phyloP scores from a whole-genome alignment of 2,888 invertebrate species.

The Amblyteles armatorius region DNA sequence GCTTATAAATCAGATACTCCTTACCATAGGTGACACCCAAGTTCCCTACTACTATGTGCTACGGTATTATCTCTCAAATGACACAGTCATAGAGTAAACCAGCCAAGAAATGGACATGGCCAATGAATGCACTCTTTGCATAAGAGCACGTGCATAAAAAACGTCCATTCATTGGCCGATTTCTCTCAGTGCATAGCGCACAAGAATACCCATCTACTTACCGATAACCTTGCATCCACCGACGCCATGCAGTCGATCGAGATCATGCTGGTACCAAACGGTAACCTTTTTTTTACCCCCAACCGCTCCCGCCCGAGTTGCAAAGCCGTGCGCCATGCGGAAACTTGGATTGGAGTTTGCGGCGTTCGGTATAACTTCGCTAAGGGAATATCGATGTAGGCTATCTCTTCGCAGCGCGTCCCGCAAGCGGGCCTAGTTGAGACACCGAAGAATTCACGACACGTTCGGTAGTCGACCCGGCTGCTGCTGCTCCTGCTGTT shows the following conservation, averaged over 20 bases:
- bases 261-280: background rate
- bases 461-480: constrained; percentile 45
- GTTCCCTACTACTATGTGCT: too few relatives aligned
- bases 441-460: constrained; percentile 57
- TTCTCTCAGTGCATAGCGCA: background rate
- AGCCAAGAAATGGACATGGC: too few relatives aligned
- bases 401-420: constrained; percentile 7
- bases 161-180: too few relatives aligned
- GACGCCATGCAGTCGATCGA: background rate
- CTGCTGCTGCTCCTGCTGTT: constrained; percentile 28
- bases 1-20: too few relatives aligned
- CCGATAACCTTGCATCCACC: background rate
- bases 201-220: background rate
- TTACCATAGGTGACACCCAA: too few relatives aligned
- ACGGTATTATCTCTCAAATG: too few relatives aligned
- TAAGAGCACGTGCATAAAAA: too few relatives aligned
- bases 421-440: constrained; percentile 23
- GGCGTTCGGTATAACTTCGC: constrained; percentile 33
- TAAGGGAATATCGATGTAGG: constrained; percentile 55
- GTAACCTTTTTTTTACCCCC: background rate
- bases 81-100: too few relatives aligned
- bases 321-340: constrained; percentile 19
- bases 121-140: too few relatives aligned
- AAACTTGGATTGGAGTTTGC: constrained; percentile 30
- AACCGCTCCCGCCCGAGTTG: background rate